Conservation (phyloP, 2,113 vertebrate species). For the Parus major region DNA sequence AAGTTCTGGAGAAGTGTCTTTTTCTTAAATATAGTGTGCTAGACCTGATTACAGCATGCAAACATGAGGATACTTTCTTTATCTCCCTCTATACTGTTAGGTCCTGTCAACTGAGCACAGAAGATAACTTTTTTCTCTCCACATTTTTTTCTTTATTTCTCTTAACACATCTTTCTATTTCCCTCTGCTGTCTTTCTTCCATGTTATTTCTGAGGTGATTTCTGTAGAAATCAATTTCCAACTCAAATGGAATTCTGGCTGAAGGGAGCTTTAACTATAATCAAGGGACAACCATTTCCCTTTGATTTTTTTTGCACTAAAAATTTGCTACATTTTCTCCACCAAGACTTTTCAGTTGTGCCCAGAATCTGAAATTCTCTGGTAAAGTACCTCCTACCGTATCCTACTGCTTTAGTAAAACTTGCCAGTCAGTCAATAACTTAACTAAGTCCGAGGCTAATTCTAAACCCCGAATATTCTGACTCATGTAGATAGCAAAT, state of each 20-base stretch:
- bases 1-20: neutral
- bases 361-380: neutral
- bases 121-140: fast-evolving
- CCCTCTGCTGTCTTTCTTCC: fast-evolving
- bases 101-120: neutral
- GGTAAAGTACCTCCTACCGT: neutral
- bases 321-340: neutral
- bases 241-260: neutral
- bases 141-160: neutral
- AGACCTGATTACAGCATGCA: fast-evolving
- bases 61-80: neutral
- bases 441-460: neutral
- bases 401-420: neutral
- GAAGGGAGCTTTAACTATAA: neutral
- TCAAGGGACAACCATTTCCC: neutral
- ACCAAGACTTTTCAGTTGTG: neutral
- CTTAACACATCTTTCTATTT: neutral
- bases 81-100: neutral
- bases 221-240: neutral
- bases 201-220: fast-evolving
- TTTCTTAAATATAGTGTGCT: neutral
- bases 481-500: neutral
- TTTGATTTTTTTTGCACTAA: neutral
- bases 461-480: neutral
- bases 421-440: no score